Evolutionary conservation across 2,113 vertebrate species (phyloP).

Genomic region (Motacilla tschutschensis): DNA sequence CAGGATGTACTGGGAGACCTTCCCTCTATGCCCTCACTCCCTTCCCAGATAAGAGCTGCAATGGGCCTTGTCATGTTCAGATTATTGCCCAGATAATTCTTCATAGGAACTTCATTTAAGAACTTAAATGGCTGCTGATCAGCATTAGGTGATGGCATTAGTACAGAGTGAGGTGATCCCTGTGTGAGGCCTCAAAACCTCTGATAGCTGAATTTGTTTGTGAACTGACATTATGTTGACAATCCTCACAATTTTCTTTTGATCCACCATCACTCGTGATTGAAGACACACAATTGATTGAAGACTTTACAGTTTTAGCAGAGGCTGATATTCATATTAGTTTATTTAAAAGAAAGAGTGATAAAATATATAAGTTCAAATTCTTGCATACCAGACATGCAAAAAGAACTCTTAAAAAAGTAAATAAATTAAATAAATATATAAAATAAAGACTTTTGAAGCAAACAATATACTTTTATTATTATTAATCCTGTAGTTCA

Average conservation of each 20-base stretch:
- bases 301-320: background rate
- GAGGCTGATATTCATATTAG: background rate
- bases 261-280: background rate
- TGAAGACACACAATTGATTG: background rate
- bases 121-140: background rate
- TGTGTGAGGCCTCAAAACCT: background rate
- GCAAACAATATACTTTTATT: background rate
- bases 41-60: background rate
- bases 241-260: background rate
- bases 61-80: background rate
- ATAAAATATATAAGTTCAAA: background rate
- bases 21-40: background rate
- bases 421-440: background rate
- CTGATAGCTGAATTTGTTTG: background rate
- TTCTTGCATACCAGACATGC: background rate
- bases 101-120: background rate
- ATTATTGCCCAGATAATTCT: background rate
- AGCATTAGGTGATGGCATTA: background rate
- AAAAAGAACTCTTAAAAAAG: background rate
- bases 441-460: background rate
- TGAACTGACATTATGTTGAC: background rate
- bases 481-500: background rate
- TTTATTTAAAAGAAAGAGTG: background rate
- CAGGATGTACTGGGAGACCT: background rate
- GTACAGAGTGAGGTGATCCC: background rate